phyloP scores from a whole-genome alignment of 1,140 invertebrate species.

The Drosophila chauvacae region DNA sequence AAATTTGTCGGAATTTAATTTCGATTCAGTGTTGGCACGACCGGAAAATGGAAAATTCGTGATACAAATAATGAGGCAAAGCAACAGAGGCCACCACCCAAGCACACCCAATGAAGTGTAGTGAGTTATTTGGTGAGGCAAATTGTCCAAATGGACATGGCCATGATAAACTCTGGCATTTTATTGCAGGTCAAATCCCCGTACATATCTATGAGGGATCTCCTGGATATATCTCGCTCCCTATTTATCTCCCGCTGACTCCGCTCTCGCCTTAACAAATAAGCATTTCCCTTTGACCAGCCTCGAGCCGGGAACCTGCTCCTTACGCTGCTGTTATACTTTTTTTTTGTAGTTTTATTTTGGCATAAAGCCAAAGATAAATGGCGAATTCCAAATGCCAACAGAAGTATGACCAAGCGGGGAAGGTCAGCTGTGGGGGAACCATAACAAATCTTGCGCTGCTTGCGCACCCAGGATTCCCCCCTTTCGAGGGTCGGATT shows the following conservation, averaged over 20 bases:
- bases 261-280: slow-evolving; percentile 51
- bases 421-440: slow-evolving; percentile 54
- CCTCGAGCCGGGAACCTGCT: slow-evolving; percentile 32
- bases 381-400: slow-evolving; percentile 76
- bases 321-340: slow-evolving; percentile 5
- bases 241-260: slow-evolving; percentile 15
- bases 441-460: slow-evolving; percentile 67
- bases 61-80: slow-evolving; percentile 15
- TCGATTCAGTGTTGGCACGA: not conserved
- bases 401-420: slow-evolving; percentile 66
- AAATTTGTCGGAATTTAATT: slow-evolving; percentile 51
- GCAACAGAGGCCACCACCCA: not conserved
- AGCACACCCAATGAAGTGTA: slow-evolving; percentile 54
- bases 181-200: slow-evolving; percentile 63
- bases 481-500: slow-evolving; percentile 58
- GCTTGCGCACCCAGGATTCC: slow-evolving; percentile 33
- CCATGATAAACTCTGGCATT: slow-evolving; percentile 66
- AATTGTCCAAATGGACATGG: slow-evolving; percentile 26
- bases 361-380: slow-evolving; percentile 81
- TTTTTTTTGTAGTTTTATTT: slow-evolving; percentile 50
- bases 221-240: slow-evolving; percentile 10
- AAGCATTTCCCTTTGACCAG: slow-evolving; percentile 63
- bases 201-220: slow-evolving; percentile 45
- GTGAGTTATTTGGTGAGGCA: slow-evolving; percentile 50
- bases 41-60: slow-evolving; percentile 34